Percentiles rank a stretch among this genome's conserved stretches.
Evolutionary conservation across 2,113 vertebrate genomes (phyloP).

Genomic region (Aptenodytes patagonicus): DNA sequence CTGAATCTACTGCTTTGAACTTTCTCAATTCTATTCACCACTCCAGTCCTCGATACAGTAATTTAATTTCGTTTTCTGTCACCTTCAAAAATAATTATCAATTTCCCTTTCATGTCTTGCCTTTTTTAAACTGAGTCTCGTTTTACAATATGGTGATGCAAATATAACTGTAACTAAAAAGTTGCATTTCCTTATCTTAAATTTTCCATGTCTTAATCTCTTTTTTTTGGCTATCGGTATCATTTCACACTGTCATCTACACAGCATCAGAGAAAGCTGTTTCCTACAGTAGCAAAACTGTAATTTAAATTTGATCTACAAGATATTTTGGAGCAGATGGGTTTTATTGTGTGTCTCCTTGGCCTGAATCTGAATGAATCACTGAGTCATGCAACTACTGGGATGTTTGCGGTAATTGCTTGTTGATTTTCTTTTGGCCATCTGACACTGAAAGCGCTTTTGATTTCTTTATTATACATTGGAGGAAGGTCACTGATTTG

Average conservation of each 20-base stretch:
- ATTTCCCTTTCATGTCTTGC: not conserved
- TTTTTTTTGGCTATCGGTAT: not conserved
- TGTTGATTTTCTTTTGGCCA: conserved; percentile 51
- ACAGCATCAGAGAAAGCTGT: not conserved
- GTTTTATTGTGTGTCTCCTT: conserved; percentile 11
- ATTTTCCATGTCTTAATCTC: conserved; percentile 21
- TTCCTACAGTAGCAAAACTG: not conserved
- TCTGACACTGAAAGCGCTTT: conserved; percentile 46
- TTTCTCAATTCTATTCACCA: not conserved
- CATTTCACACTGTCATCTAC: not conserved
- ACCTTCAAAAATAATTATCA: conserved; percentile 5
- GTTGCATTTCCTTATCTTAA: conserved; percentile 53
- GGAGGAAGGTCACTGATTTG: conserved; percentile 43
- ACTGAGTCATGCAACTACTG: not conserved
- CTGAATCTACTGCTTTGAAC: not conserved
- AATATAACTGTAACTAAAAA: not conserved
- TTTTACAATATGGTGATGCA: not conserved
- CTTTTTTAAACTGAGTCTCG: not conserved
- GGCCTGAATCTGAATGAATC: conserved; percentile 36
- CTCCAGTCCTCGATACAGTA: not conserved
- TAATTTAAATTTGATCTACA: conserved; percentile 31
- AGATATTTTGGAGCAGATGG: conserved; percentile 31
- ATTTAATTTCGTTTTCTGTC: conserved; percentile 20
- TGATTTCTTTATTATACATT: conserved; percentile 48
- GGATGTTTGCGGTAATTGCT: conserved; percentile 35